These are phyloP conservation scores for Oscheius sp. DNA, from an alignment of 2,888 invertebrate species.

Conservation along the genomic window DNA sequence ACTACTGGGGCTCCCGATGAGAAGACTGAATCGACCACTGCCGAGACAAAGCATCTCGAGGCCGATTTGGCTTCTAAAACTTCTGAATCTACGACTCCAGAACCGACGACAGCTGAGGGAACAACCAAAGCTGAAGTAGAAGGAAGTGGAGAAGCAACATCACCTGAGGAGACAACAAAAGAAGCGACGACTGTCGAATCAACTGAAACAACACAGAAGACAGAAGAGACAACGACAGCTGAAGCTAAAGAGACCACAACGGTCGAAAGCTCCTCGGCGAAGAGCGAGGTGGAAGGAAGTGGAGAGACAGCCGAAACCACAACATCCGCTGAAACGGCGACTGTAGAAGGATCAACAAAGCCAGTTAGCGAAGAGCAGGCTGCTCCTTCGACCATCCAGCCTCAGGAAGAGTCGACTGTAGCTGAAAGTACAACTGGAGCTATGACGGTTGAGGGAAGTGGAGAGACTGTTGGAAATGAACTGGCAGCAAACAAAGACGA, in stretches of 20 bases:
- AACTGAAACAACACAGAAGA: slow-evolving; percentile 10
- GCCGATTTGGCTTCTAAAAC: too few species aligned
- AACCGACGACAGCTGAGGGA: neutral
- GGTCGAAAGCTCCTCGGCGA: neutral
- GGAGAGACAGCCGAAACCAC: slow-evolving; percentile 17
- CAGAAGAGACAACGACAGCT: slow-evolving; percentile 24
- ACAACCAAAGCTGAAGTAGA: neutral
- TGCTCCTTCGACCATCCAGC: too few species aligned
- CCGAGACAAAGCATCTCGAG: neutral
- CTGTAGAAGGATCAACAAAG: too few species aligned
- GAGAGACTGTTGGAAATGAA: neutral
- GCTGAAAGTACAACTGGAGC: too few species aligned
- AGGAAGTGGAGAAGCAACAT: slow-evolving; percentile 4
- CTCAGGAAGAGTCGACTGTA: too few species aligned
- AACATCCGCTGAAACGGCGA: too few species aligned
- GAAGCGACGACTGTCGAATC: slow-evolving; percentile 30
- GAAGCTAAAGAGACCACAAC: neutral
- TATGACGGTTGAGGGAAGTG: slow-evolving; percentile 10
- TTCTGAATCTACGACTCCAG: too few species aligned
- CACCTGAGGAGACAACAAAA: neutral
- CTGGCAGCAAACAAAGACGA: neutral
- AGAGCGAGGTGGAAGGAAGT: slow-evolving; percentile 7
- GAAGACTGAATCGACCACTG: neutral
- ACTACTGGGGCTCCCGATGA: slow-evolving; percentile 28
- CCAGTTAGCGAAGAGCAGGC: too few species aligned